Evolutionary conservation across 2,797 vertebrate genomes (phyloP).

Genomic region (Loriculus beryllinus): DNA sequence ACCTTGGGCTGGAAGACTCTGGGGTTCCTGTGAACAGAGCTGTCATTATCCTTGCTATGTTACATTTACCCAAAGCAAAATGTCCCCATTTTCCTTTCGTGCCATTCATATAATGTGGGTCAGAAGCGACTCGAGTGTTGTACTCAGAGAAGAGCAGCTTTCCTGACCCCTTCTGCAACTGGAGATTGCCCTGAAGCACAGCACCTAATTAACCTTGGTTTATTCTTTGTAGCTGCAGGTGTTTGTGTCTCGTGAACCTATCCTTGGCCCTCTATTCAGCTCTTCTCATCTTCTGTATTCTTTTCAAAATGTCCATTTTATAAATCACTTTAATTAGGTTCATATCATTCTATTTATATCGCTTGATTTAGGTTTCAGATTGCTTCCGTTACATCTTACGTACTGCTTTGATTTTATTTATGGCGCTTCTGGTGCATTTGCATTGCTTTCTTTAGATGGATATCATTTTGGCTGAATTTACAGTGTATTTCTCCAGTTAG

Average conservation of each 20-base stretch:
- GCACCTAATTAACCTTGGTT: neutral
- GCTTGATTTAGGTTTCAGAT: conserved; percentile 28
- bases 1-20: neutral
- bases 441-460: conserved; percentile 59
- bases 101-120: accelerated
- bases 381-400: conserved; percentile 8
- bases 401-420: conserved; percentile 58
- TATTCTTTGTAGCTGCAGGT: neutral
- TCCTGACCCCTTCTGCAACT: neutral
- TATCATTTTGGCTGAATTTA: conserved; percentile 66
- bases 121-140: neutral
- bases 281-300: neutral
- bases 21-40: neutral
- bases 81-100: neutral
- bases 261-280: neutral
- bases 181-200: neutral
- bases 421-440: conserved; percentile 49
- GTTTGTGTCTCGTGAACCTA: neutral
- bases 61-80: neutral
- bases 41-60: accelerated
- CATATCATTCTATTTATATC: conserved; percentile 15
- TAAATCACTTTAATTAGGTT: conserved; percentile 59
- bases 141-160: neutral
- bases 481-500: conserved; percentile 49
- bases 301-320: conserved; percentile 4